These are phyloP conservation scores for Charaxes varanes DNA, from an alignment of 1,140 invertebrate species.

Conservation along the genomic window DNA sequence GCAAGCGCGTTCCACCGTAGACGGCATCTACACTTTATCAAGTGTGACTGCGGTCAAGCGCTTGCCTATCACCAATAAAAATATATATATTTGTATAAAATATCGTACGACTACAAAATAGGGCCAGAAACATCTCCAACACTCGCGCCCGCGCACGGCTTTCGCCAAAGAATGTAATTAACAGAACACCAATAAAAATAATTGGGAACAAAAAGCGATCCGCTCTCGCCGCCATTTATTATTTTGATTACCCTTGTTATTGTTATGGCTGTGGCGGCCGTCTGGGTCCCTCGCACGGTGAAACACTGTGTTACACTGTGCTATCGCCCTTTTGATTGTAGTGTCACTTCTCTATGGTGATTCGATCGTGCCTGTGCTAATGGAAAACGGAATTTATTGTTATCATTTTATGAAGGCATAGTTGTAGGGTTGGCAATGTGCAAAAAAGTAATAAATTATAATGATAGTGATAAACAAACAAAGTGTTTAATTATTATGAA, in stretches of 20 bases:
- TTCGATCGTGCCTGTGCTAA: conserved; percentile 4
- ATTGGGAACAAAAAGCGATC: conserved; percentile 60
- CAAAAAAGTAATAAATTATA: too few relatives aligned
- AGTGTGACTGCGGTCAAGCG: too few relatives aligned
- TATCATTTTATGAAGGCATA: conserved; percentile 17
- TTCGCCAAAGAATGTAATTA: conserved; percentile 60
- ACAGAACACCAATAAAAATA: conserved; percentile 65
- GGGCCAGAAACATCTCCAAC: conserved; percentile 1
- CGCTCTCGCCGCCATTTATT: conserved; percentile 51
- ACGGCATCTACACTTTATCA: too few relatives aligned
- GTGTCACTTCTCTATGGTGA: not conserved
- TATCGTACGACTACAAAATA: conserved; percentile 11
- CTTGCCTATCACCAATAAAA: too few relatives aligned
- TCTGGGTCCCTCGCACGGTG: conserved; percentile 3
- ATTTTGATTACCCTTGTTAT: conserved; percentile 64
- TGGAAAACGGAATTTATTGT: conserved; percentile 12
- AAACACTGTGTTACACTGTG: conserved; percentile 10
- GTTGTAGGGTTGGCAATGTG: too few relatives aligned
- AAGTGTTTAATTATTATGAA: too few relatives aligned
- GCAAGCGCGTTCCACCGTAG: too few relatives aligned
- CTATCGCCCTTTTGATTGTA: not conserved
- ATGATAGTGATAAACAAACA: too few relatives aligned
- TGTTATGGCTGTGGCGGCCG: conserved; percentile 32
- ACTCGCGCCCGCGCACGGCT: conserved; percentile 22
- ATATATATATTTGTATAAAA: too few relatives aligned